phyloP scores from a whole-genome alignment of 2,888 invertebrate species.

The Acheta domesticus region DNA sequence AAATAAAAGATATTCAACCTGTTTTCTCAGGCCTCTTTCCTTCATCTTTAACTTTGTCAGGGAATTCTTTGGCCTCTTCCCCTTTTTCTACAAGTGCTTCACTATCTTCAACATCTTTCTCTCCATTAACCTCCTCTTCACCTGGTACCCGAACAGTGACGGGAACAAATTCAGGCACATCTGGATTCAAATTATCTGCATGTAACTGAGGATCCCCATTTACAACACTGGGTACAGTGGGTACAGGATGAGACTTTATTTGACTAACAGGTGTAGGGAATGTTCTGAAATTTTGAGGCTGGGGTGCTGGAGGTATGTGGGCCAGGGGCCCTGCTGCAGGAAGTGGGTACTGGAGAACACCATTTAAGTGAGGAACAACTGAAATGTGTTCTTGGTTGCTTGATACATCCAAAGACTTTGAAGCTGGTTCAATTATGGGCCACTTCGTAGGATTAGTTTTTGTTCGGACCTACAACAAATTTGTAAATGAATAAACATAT shows the following conservation, averaged over 20 bases:
- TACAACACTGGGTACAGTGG: slow-evolving; percentile 27
- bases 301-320: slow-evolving; percentile 27
- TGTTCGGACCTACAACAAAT: slow-evolving; percentile 68
- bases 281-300: slow-evolving; percentile 32
- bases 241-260: not conserved
- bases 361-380: slow-evolving; percentile 23
- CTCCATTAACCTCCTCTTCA: slow-evolving; percentile 39
- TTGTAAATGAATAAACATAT: not conserved
- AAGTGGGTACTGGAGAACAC: not conserved
- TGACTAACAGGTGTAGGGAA: slow-evolving; percentile 39
- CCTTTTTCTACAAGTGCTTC: slow-evolving; percentile 25
- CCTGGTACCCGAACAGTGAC: slow-evolving; percentile 43
- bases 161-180: slow-evolving; percentile 84
- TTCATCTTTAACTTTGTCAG: not conserved
- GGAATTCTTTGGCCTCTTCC: not conserved
- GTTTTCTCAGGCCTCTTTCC: no score
- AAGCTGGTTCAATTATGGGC: slow-evolving; percentile 69
- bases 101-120: slow-evolving; percentile 26
- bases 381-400: not conserved
- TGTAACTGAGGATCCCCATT: slow-evolving; percentile 2
- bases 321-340: slow-evolving; percentile 26
- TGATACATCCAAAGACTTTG: slow-evolving; percentile 19
- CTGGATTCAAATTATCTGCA: slow-evolving; percentile 69
- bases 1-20: no score
- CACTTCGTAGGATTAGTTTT: slow-evolving; percentile 79